These are phyloP conservation scores for Morone chrysops DNA, from an alignment of 2,113 vertebrate genomes.

Conservation along the genomic window DNA sequence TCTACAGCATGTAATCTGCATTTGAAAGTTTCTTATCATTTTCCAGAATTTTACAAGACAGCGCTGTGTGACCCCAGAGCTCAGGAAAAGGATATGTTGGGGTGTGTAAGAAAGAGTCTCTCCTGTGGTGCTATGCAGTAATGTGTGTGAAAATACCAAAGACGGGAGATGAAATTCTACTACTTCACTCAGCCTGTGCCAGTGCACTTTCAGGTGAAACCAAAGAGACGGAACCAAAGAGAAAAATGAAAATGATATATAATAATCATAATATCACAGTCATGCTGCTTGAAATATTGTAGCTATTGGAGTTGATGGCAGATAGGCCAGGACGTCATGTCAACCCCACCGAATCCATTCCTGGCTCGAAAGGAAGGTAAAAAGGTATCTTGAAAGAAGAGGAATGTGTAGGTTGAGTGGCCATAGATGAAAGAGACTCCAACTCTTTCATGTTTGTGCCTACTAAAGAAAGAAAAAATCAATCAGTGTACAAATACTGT, in stretches of 20 bases:
- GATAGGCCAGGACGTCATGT: slow-evolving; percentile 52
- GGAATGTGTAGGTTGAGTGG: slow-evolving; percentile 57
- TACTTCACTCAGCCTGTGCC: slow-evolving; percentile 35
- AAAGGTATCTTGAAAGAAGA: slow-evolving; percentile 45
- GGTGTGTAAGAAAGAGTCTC: slow-evolving; percentile 3
- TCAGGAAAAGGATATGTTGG: slow-evolving; percentile 38
- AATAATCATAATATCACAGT: slow-evolving; percentile 67
- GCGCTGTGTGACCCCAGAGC: slow-evolving; percentile 16
- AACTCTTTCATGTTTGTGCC: slow-evolving; percentile 69
- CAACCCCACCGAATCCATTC: slow-evolving; percentile 52
- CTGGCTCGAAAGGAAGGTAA: slow-evolving; percentile 41
- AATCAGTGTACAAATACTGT: slow-evolving; percentile 41
- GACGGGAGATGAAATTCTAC: slow-evolving; percentile 51
- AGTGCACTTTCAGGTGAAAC: slow-evolving; percentile 61
- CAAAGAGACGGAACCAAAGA: slow-evolving; percentile 55
- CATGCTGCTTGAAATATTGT: slow-evolving; percentile 59
- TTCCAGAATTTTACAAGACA: slow-evolving; percentile 14
- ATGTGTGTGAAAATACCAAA: slow-evolving; percentile 60
- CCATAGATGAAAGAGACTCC: slow-evolving; percentile 64
- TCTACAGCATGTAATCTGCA: slow-evolving; percentile 34
- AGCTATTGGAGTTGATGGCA: slow-evolving; percentile 53
- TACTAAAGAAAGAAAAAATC: slow-evolving; percentile 30
- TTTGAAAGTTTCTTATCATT: slow-evolving; percentile 57
- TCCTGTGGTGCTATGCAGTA: slow-evolving; percentile 34
- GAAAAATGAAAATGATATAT: slow-evolving; percentile 57